Evolutionary conservation across 2,113 vertebrate genomes (phyloP).

Genomic region (Clarias macrocephalus): DNA sequence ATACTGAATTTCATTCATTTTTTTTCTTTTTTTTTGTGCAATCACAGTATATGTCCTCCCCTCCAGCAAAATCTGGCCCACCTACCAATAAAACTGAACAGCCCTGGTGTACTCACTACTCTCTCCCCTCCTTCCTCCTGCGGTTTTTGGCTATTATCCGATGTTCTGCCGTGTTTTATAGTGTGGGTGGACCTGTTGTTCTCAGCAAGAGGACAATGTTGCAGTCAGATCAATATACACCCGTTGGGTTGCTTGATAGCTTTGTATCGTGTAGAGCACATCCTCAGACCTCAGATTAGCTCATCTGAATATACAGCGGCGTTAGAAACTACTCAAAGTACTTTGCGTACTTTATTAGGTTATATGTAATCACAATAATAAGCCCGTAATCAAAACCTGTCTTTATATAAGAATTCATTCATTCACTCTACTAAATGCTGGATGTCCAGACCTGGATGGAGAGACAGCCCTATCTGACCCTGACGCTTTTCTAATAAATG

Average conservation of each 20-base stretch:
- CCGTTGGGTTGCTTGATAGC: constrained; percentile 7
- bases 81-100: neutral
- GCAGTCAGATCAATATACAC: neutral
- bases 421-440: too few relatives aligned
- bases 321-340: neutral
- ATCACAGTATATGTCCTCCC: neutral
- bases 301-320: neutral
- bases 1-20: neutral
- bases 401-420: too few relatives aligned
- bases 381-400: neutral
- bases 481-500: too few relatives aligned
- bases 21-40: neutral
- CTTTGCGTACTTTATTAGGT: neutral
- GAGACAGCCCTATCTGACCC: too few relatives aligned
- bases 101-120: neutral
- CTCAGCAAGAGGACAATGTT: neutral
- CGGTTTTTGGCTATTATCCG: neutral
- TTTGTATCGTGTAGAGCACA: neutral
- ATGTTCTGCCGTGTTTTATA: neutral
- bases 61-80: neutral
- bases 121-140: neutral
- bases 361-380: neutral
- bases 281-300: neutral
- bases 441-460: too few relatives aligned
- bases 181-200: constrained; percentile 9